Evolutionary conservation across 2,113 vertebrate genomes (phyloP).

Genomic region (Tyrannus savana): DNA sequence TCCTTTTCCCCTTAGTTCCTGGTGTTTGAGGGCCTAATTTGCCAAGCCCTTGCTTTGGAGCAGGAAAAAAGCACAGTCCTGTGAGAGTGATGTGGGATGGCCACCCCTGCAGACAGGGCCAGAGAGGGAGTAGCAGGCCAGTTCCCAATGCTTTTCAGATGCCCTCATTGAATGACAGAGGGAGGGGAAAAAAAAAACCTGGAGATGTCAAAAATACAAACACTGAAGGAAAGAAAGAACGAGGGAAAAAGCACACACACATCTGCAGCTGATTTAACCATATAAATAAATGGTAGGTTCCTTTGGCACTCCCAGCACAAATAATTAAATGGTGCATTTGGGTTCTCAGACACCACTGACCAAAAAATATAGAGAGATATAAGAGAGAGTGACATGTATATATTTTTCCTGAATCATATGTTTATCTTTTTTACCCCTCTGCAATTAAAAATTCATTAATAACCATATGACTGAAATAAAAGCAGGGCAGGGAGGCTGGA

Average conservation of each 20-base stretch:
- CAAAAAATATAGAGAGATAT: not conserved
- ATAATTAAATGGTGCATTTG: slow-evolving; percentile 44
- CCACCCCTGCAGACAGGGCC: not conserved
- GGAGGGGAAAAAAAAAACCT: not conserved
- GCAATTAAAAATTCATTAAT: slow-evolving; percentile 39
- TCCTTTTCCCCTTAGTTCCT: not conserved
- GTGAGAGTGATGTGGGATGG: not conserved
- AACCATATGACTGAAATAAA: not conserved
- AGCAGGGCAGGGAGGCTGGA: not conserved
- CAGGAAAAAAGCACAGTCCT: not conserved
- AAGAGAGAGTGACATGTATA: not conserved
- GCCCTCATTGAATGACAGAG: not conserved
- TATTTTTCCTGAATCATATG: not conserved
- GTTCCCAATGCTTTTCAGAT: not conserved
- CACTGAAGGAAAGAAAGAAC: not conserved
- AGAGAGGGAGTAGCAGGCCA: not conserved
- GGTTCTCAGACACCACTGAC: not conserved
- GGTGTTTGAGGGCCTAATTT: not conserved
- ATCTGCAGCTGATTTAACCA: slow-evolving; percentile 47
- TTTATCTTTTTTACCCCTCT: not conserved
- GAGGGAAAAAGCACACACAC: not conserved
- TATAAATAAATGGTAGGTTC: slow-evolving; percentile 48
- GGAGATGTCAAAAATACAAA: not conserved
- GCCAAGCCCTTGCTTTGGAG: not conserved
- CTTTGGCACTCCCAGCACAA: slow-evolving; percentile 43